Conservation (phyloP, 1,140 invertebrate genomes). For the Paracyclopina nana region DNA sequence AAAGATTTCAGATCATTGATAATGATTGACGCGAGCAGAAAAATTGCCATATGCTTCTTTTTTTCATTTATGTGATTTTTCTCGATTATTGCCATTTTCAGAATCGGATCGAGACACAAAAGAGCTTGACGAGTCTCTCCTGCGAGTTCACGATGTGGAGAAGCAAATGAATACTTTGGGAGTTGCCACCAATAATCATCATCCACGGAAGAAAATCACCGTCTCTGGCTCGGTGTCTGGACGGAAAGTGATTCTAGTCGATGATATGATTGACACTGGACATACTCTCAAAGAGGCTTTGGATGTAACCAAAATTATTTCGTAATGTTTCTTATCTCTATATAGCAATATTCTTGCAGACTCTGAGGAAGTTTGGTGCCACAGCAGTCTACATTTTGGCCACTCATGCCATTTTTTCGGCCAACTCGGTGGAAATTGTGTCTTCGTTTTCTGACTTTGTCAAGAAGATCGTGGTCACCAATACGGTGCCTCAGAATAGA, state of each 20-base stretch:
- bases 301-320: background rate
- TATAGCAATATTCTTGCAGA: background rate
- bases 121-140: no score
- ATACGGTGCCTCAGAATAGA: conserved; percentile 12
- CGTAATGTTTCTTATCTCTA: background rate
- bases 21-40: no score
- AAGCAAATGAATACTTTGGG: no score
- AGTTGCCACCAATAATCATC: no score
- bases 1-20: no score
- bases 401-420: conserved; percentile 14
- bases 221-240: background rate
- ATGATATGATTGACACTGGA: conserved; percentile 19
- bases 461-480: conserved; percentile 10
- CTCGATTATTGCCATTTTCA: no score
- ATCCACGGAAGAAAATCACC: no score
- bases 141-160: no score
- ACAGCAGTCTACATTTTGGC: conserved; percentile 11
- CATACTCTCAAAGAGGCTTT: background rate
- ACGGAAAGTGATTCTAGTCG: conserved; percentile 16
- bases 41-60: no score
- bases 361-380: background rate
- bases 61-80: no score
- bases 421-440: conserved; percentile 1
- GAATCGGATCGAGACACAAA: no score
- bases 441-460: background rate